Base-by-base conservation (phyloP, 1,140 invertebrate species). In the Protaetia brevitarsis region DNA sequence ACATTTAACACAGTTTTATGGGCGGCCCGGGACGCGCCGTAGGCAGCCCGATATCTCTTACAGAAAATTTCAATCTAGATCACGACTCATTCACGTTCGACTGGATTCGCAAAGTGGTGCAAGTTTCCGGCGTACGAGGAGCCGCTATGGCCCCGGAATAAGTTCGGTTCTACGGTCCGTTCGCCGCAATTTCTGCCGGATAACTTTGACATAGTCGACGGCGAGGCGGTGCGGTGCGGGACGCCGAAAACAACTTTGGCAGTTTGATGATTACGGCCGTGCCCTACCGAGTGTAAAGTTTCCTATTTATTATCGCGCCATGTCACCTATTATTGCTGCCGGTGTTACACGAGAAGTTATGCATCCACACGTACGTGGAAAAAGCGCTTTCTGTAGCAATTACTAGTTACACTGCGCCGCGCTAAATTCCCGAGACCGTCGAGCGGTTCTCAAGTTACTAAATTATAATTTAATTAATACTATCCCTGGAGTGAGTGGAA, bases 141-240 rank as follows among this genome's bases (percentile, higher is more conserved):
- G 66, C 68, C 68, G 66, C 69, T 67, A 70, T n/a, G n/a, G n/a
- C n/a, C n/a, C n/a, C n/a, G 68, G 69, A 70, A 70, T 70, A 70
- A 70, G 57, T 70, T 70, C 68, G n/a, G n/a, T n/a, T n/a, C n/a
- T n/a, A n/a, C n/a, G n/a, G 16, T 16, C 57, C 11, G 26, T 11
- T 56, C 51, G 51, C 51, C 34, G 13, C 57, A 59, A 30, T 59
- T 59, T 59, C 57, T 51, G 19, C 19, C 2, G 41, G 41, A 51
- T 51, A 51, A 51, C 41, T 51, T 51, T 23, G 41, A 37, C 26
- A 23, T 16, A 5, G 13, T 51, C 10, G 10, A 23, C 41, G 41
- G 2, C 26, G 19, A 37, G 34, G 34, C 34, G 34, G 34, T 16
- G 41, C 8, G 36, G 51, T 26, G 21, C 21, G 10, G 28, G 28